These are phyloP conservation scores for Charina bottae DNA, from an alignment of 2,113 vertebrate genomes.

Conservation along the genomic window DNA sequence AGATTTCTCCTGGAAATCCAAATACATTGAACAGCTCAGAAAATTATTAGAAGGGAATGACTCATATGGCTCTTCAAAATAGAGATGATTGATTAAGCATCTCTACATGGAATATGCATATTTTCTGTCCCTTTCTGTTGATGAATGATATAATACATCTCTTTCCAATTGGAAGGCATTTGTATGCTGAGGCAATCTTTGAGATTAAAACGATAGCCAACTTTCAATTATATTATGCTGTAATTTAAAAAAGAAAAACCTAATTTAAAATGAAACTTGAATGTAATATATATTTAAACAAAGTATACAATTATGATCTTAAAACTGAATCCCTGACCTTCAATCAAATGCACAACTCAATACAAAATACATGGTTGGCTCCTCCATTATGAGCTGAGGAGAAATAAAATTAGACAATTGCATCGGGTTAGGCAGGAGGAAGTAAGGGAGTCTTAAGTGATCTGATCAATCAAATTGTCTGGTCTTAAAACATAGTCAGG, in stretches of 20 bases:
- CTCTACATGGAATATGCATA: not conserved
- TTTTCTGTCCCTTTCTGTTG: not conserved
- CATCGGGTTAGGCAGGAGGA: not conserved
- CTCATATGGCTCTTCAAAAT: not conserved
- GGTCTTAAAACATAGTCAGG: not conserved
- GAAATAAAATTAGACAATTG: not conserved
- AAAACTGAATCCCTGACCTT: not conserved
- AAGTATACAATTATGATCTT: not conserved
- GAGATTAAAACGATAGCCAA: not conserved
- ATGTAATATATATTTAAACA: not conserved
- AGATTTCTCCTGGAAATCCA: conserved; percentile 21
- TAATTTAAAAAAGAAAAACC: not conserved
- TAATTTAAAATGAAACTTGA: not conserved
- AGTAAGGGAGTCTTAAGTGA: not conserved
- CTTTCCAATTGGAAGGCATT: not conserved
- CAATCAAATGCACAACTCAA: not conserved
- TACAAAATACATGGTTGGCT: not conserved
- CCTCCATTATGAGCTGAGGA: not conserved
- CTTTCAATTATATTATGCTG: not conserved
- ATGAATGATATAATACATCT: not conserved
- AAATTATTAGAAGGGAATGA: not conserved
- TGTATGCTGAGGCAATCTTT: not conserved
- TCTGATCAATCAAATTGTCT: not conserved
- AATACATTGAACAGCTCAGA: not conserved
- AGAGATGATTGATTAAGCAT: not conserved